Evolutionary conservation across 2,888 invertebrate species (phyloP).

Genomic region (Cephus rjabovi): DNA sequence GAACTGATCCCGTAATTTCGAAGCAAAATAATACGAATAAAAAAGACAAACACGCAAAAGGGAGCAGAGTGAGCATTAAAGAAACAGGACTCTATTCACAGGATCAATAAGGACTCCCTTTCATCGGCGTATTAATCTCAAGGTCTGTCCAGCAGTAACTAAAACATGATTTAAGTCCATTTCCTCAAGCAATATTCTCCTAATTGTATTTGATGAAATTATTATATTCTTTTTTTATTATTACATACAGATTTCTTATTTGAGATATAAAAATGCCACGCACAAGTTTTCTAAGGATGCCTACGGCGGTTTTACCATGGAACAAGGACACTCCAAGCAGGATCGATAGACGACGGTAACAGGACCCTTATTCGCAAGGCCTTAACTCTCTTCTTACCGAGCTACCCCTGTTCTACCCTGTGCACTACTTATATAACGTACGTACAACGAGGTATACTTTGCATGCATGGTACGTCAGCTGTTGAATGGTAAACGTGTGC

Average conservation of each 20-base stretch:
- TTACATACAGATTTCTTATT: background rate
- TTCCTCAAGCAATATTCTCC: background rate
- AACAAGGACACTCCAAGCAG: constrained; percentile 20
- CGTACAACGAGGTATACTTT: background rate
- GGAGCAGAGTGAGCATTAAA: background rate
- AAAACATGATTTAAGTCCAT: too few species aligned
- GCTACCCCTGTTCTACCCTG: background rate
- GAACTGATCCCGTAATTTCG: background rate
- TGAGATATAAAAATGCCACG: background rate
- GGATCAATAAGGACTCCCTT: background rate
- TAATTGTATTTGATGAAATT: background rate
- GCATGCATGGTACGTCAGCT: constrained; percentile 14
- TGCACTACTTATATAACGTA: constrained; percentile 7
- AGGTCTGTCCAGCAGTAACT: background rate
- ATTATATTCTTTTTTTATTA: background rate
- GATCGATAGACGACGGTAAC: constrained; percentile 49
- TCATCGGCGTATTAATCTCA: background rate
- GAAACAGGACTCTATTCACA: background rate
- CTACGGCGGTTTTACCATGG: background rate
- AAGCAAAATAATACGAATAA: background rate
- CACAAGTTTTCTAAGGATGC: background rate
- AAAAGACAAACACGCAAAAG: background rate
- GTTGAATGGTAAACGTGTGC: constrained; percentile 24
- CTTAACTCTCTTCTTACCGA: constrained; percentile 23
- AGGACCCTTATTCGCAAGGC: constrained; percentile 39